These are phyloP conservation scores for Sisyra nigra DNA, from an alignment of 2,888 invertebrate genomes.

Conservation along the genomic window DNA sequence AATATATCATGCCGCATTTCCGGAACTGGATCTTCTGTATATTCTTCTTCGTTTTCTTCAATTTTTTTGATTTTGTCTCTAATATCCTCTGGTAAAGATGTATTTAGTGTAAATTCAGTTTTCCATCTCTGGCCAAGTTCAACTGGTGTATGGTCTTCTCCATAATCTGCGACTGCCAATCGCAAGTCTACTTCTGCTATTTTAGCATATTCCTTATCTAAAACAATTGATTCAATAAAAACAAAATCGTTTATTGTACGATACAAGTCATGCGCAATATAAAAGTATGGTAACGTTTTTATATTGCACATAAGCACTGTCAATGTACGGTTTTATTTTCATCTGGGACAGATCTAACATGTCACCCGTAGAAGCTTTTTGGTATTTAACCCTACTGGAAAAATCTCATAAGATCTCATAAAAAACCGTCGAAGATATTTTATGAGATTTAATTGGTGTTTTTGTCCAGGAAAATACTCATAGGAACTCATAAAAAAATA, in stretches of 20 bases:
- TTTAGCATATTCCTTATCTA: constrained; percentile 40
- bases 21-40: constrained; percentile 35
- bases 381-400: too few relatives aligned
- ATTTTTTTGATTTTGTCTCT: constrained; percentile 14
- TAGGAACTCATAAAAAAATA: background rate
- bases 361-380: too few relatives aligned
- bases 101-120: constrained; percentile 27
- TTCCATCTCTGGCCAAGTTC: constrained; percentile 22
- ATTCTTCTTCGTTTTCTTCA: constrained; percentile 16
- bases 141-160: constrained; percentile 41
- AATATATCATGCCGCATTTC: constrained; percentile 56
- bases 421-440: too few relatives aligned
- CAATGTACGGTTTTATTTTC: too few relatives aligned
- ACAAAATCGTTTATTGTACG: too few relatives aligned
- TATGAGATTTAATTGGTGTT: too few relatives aligned
- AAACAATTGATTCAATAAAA: constrained; percentile 10
- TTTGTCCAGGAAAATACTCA: too few relatives aligned
- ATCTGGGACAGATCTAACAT: too few relatives aligned
- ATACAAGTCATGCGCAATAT: too few relatives aligned
- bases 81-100: constrained; percentile 30
- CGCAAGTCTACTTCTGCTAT: constrained; percentile 41
- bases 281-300: too few relatives aligned
- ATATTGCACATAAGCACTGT: too few relatives aligned
- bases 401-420: too few relatives aligned
- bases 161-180: constrained; percentile 46